phyloP scores from a whole-genome alignment of 2,888 invertebrate species.

The Taphrorychus bicolor region DNA sequence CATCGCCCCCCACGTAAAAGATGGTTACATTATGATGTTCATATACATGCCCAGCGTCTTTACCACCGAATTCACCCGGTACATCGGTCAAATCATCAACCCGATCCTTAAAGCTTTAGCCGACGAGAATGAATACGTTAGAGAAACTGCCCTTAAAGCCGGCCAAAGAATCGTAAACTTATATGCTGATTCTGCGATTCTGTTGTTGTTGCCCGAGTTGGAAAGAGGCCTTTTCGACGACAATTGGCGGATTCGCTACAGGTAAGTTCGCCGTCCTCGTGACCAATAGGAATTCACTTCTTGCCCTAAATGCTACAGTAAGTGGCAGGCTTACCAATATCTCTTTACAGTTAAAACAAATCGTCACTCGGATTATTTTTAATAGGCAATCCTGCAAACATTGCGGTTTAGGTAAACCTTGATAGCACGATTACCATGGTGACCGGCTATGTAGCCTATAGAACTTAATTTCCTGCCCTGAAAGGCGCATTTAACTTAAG shows the following conservation, averaged over 20 bases:
- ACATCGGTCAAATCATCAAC: slow-evolving; percentile 90
- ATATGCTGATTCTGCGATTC: slow-evolving; percentile 95
- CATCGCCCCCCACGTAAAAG: slow-evolving; percentile 96
- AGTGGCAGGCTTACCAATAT: no score
- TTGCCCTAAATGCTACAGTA: no score
- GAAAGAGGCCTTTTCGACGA: slow-evolving; percentile 96
- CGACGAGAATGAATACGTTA: slow-evolving; percentile 98
- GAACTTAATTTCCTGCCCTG: no score
- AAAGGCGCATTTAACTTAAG: no score
- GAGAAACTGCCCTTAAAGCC: slow-evolving; percentile 95
- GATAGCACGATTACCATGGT: no score
- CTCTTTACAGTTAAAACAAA: no score
- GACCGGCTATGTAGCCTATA: no score
- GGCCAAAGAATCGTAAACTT: slow-evolving; percentile 96
- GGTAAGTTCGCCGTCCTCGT: slow-evolving; percentile 42
- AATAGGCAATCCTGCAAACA: no score
- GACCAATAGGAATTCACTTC: no score
- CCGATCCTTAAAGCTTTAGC: slow-evolving; percentile 96
- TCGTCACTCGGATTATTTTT: no score
- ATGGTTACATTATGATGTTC: slow-evolving; percentile 99
- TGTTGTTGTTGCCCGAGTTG: slow-evolving; percentile 89
- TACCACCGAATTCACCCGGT: slow-evolving; percentile 93
- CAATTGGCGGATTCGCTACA: slow-evolving; percentile 95
- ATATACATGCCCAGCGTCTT: slow-evolving; percentile 99
- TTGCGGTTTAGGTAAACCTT: no score